Evolutionary conservation across 2,888 invertebrate species (phyloP).

Genomic region (Chrysolina haemoptera): DNA sequence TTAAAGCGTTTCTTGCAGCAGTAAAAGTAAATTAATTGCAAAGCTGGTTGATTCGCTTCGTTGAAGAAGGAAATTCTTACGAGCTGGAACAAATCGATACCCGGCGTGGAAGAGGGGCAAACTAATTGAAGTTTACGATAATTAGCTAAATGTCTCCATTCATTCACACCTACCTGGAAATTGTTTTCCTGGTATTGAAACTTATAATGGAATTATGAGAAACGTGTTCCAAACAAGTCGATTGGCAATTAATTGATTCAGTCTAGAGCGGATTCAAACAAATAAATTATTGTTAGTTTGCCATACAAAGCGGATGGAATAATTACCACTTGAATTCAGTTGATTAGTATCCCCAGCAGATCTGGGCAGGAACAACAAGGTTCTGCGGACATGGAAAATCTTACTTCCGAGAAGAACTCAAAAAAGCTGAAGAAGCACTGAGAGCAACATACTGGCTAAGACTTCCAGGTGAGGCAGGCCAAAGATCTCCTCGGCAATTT

Average conservation of each 20-base stretch:
- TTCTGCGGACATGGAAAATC: too few relatives aligned
- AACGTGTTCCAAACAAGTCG: not conserved
- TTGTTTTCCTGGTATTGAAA: not conserved
- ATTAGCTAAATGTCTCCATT: not conserved
- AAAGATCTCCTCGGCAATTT: too few relatives aligned
- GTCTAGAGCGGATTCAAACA: not conserved
- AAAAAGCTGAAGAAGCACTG: too few relatives aligned
- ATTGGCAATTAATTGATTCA: not conserved
- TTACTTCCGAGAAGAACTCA: too few relatives aligned
- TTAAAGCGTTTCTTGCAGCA: not conserved
- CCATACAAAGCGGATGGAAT: too few relatives aligned
- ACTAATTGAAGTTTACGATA: constrained; percentile 14
- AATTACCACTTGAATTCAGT: too few relatives aligned
- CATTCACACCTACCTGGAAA: not conserved
- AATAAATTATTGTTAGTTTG: not conserved
- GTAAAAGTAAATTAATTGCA: not conserved
- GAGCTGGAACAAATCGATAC: not conserved
- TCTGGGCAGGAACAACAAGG: too few relatives aligned
- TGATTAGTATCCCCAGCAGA: not conserved
- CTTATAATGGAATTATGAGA: not conserved
- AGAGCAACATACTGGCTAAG: too few relatives aligned
- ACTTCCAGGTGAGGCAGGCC: too few relatives aligned
- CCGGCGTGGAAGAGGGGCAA: not conserved
- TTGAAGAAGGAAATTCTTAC: not conserved
- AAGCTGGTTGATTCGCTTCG: not conserved